Base-by-base conservation (phyloP, 2,113 vertebrate genomes). In the Tilapia sparmanii region DNA sequence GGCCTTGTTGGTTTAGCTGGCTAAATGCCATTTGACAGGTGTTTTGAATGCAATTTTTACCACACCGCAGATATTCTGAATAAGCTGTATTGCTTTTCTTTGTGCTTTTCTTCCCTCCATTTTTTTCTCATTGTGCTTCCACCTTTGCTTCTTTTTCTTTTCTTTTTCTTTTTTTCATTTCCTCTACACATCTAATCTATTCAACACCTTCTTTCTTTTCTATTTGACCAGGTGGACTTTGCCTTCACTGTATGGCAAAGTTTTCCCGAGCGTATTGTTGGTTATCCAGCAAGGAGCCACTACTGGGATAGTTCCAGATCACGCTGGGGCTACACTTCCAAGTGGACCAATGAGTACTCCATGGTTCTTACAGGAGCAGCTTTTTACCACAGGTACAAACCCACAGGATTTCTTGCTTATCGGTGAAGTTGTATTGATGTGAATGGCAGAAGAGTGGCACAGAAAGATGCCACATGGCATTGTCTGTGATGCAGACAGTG, bases 271-370 rank as follows among this genome's bases (percentile, higher is more conserved):
- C 95, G 96, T 12, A 97, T 97, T 19, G 96, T 97, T 10, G 97
- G 97, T 35, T 97, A 97, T 82, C 97, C 97, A 9, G 97, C 96
- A 2, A 91, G 97, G 76, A 97, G 97, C 87, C 97, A 97, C 94
- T 97, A 97, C 95, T 97, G 96, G 97, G 97, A 97, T 52, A 83
- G 85, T 10, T 91, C 94, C 86, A 94, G 95, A 54, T 94, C 94
- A 10, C 94, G 96, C 54, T 97, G 96, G 97, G 96, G 96, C 66
- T 97, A 97, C 94, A 97, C 97, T 8, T 97, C 97, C 53, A 97
- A 97, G 86, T 97, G 97, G 97, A 97, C 97, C 80, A 97, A 97
- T 22, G 96, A 97, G 59, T 97, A 96, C 94, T 97, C 97, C 80
- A 97, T 97, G 96, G 96, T 97, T 73, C 96, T 97, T 2, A 97